These are phyloP conservation scores for Parnassius glacialis DNA, from an alignment of 2,888 invertebrate species.

Conservation along the genomic window DNA sequence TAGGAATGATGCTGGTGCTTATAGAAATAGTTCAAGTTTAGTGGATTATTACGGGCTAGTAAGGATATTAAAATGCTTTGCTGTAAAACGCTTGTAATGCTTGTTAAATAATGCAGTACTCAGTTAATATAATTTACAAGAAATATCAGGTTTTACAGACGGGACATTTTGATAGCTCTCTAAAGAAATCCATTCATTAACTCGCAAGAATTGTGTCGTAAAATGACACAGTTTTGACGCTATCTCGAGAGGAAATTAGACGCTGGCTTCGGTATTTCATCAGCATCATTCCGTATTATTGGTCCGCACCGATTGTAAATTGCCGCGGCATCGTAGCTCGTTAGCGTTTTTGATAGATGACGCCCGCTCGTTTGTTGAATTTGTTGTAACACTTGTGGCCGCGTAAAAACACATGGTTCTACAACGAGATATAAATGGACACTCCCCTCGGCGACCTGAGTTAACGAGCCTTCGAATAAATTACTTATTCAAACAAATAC, in stretches of 20 bases:
- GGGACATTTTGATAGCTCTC: conserved; percentile 13
- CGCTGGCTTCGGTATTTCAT: conserved; percentile 53
- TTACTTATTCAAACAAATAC: conserved; percentile 42
- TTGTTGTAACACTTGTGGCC: conserved; percentile 70
- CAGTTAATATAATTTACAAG: background rate
- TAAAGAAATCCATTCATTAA: conserved; percentile 24
- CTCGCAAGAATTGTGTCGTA: conserved; percentile 20
- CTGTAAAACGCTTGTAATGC: too few species aligned
- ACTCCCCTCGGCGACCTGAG: conserved; percentile 76
- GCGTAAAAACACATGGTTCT: conserved; percentile 76
- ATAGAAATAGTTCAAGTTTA: too few species aligned
- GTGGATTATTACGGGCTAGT: too few species aligned
- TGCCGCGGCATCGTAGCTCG: conserved; percentile 73
- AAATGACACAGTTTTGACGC: conserved; percentile 50
- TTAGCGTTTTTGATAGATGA: conserved; percentile 80
- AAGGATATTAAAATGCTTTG: too few species aligned
- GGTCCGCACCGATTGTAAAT: conserved; percentile 70
- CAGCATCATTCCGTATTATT: conserved; percentile 70
- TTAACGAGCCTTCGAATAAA: conserved; percentile 78
- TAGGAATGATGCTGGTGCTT: background rate
- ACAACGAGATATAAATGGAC: conserved; percentile 75
- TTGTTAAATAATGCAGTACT: background rate
- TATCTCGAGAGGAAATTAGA: conserved; percentile 49
- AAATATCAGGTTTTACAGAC: conserved; percentile 5
- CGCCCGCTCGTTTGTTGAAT: conserved; percentile 74